Percentiles rank a stretch among this genome's conserved stretches.
phyloP scores from a whole-genome alignment of 2,888 invertebrate genomes.

The Bombyx huttoni region DNA sequence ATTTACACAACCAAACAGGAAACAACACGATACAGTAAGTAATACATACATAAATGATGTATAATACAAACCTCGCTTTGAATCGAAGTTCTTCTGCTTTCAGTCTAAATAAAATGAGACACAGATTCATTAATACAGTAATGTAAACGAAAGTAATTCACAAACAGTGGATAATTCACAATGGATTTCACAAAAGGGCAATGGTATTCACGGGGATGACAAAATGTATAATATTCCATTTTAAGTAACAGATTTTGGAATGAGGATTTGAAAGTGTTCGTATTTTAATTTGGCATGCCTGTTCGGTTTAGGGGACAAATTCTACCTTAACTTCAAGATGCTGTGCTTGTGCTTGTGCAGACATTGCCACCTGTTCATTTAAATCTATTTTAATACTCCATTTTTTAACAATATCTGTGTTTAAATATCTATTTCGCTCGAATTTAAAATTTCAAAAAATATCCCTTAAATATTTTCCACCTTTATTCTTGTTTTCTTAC shows the following conservation, averaged over 20 bases:
- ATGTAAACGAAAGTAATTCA: conserved; percentile 6
- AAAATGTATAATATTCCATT: conserved; percentile 2
- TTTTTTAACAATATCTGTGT: too few species aligned
- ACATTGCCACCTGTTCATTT: conserved; percentile 45
- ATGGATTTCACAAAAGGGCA: not conserved
- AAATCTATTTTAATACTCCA: conserved; percentile 9
- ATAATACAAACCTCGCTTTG: conserved; percentile 42
- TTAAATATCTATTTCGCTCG: not conserved
- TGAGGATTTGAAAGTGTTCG: too few species aligned
- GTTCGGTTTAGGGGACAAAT: not conserved
- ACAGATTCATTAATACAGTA: conserved; percentile 24
- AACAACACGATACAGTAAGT: not conserved
- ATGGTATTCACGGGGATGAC: not conserved
- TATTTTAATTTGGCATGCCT: not conserved
- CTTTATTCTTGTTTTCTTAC: conserved; percentile 16
- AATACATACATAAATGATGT: not conserved
- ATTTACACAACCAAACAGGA: conserved; percentile 19
- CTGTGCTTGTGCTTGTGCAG: conserved; percentile 39
- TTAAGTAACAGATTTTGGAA: not conserved
- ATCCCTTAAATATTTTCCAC: not conserved
- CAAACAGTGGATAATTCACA: conserved; percentile 4
- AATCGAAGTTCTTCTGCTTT: conserved; percentile 53
- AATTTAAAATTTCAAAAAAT: not conserved
- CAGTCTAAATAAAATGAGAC: conserved; percentile 34
- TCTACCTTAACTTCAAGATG: conserved; percentile 57